Conservation (phyloP, 2,113 vertebrate species). For the Osmerus eperlanus region DNA sequence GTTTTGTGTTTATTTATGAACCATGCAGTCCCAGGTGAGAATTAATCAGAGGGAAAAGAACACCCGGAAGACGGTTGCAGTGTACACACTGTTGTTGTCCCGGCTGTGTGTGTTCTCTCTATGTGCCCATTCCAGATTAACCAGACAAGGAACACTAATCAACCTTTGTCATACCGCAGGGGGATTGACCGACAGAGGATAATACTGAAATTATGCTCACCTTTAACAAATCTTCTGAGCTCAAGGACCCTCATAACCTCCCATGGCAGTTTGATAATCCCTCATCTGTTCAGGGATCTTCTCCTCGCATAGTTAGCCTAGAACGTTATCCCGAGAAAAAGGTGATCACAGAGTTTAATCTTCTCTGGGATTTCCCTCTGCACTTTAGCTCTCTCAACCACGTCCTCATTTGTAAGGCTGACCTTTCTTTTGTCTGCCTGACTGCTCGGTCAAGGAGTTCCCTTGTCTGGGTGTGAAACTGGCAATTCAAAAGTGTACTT, state of each 20-base stretch:
- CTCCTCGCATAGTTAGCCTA: conserved; percentile 23
- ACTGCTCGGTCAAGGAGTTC: background rate
- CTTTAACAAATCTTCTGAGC: conserved; percentile 35
- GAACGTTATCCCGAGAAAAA: conserved; percentile 42
- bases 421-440: conserved; percentile 36
- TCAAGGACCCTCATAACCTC: conserved; percentile 30
- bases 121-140: conserved; percentile 24
- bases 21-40: conserved; percentile 51
- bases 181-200: conserved; percentile 18
- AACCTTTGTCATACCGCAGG: conserved; percentile 7
- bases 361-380: conserved; percentile 40
- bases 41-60: conserved; percentile 44
- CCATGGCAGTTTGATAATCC: conserved; percentile 30
- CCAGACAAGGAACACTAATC: conserved; percentile 36
- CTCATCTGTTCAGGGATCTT: conserved; percentile 30
- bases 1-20: conserved; percentile 63
- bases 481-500: no score
- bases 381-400: conserved; percentile 29
- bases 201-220: conserved; percentile 38
- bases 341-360: conserved; percentile 51
- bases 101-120: background rate
- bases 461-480: background rate
- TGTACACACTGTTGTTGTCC: conserved; percentile 17
- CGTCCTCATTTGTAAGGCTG: conserved; percentile 37
- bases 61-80: conserved; percentile 38